Evolutionary conservation across 2,888 invertebrate genomes (phyloP).

Genomic region (Diarsia brunnea): DNA sequence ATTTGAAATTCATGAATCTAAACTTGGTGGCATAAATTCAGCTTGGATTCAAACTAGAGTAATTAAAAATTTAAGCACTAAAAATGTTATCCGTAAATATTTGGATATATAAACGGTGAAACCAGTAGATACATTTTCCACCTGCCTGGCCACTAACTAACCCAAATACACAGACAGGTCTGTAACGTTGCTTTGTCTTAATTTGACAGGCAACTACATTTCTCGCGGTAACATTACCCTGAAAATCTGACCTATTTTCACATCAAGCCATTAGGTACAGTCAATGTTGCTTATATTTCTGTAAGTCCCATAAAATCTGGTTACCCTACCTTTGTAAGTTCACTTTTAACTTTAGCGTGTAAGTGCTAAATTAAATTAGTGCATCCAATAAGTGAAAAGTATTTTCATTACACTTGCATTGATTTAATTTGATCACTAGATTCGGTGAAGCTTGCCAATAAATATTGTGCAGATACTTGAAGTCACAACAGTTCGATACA

Average conservation of each 20-base stretch:
- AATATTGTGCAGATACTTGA: constrained; percentile 16
- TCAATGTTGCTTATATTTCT: background rate
- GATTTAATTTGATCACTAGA: constrained; percentile 11
- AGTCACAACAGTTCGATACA: constrained; percentile 7
- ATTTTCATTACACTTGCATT: constrained; percentile 4
- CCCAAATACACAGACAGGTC: constrained; percentile 36
- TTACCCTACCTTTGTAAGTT: constrained; percentile 1
- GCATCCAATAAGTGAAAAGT: constrained; percentile 4
- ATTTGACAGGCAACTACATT: constrained; percentile 54
- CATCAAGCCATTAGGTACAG: background rate
- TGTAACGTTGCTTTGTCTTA: constrained; percentile 26
- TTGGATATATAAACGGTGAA: background rate
- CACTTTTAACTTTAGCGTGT: background rate
- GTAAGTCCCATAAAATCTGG: constrained; percentile 11
- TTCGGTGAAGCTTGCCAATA: constrained; percentile 7
- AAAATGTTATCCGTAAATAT: background rate
- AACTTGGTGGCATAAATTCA: constrained; percentile 15
- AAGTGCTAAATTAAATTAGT: constrained; percentile 18
- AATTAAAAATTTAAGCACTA: constrained; percentile 29
- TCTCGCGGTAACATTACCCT: constrained; percentile 30
- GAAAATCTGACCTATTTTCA: constrained; percentile 39
- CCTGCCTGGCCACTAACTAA: constrained; percentile 37
- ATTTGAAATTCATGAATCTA: constrained; percentile 22
- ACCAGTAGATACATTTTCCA: constrained; percentile 4
- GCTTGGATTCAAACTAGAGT: constrained; percentile 18